Evolutionary conservation across 2,113 vertebrate species (phyloP).

Genomic region (Eolophus roseicapilla): DNA sequence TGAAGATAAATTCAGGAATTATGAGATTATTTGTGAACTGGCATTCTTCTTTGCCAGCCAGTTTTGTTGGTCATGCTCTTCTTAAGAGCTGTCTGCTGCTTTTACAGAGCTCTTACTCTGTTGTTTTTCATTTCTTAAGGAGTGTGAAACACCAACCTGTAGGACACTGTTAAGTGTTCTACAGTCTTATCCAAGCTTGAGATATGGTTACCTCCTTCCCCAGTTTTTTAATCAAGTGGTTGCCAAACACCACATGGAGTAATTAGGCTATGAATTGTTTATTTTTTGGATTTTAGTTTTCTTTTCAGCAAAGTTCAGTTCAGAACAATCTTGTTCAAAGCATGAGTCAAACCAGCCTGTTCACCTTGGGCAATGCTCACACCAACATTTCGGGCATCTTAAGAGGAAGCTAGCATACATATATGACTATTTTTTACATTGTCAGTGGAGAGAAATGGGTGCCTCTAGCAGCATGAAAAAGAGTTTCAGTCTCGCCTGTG

Average conservation of each 20-base stretch:
- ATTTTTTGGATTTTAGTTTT: background rate
- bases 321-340: background rate
- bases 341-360: background rate
- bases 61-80: background rate
- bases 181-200: background rate
- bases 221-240: background rate
- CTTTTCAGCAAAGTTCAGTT: background rate
- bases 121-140: background rate
- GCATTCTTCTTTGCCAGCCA: background rate
- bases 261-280: background rate
- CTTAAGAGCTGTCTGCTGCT: background rate
- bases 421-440: background rate
- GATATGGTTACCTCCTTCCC: background rate
- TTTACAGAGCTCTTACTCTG: background rate
- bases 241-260: background rate
- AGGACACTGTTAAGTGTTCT: background rate
- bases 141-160: background rate
- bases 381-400: background rate
- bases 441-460: background rate
- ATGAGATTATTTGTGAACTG: background rate
- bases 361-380: background rate
- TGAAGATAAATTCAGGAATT: background rate
- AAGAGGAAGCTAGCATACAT: background rate
- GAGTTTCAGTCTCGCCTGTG: fast-evolving
- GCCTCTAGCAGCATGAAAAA: background rate